Evolutionary conservation across 53 echinoderm and acorn worm genomes (phyloP), one percentile per base, ranked within the genome.

Genomic region (Luidia sarsii): DNA sequence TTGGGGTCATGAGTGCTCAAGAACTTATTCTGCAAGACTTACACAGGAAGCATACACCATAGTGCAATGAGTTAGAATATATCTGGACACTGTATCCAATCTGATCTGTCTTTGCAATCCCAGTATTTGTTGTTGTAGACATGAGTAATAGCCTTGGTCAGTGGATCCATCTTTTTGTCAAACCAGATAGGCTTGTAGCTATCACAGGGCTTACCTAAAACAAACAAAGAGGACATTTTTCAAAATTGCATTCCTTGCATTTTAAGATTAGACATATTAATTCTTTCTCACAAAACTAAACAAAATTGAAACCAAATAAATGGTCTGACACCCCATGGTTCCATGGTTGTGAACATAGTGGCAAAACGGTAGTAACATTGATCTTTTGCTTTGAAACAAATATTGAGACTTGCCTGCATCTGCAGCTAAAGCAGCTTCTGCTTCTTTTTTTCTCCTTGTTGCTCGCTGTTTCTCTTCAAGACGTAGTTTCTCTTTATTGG

Each of bases 401-500:
- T 41, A 33, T 4, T 60, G 13, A 19, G 19, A 77, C 61, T 61
- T 70, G 87, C 95, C 95, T 88, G 92, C 81, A 48, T 95, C 95
- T 57, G 93, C 84, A 25, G 86, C 83, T 15, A 65, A 52, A 22
- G 86, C 75, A 14, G 91, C 83, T 54, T 96, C 97, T 38, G 86
- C 64, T 64, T 97, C 99, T 55, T 71, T 64, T 77, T 87, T 97
- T 57, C 93, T 83, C 65, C 99, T 89, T 24, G 89, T 89, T 46
- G 91, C 71, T 69, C 99, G 65, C 70, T 97, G 99, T 56, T 97
- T 97, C 43, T 99, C 99, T 61, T 99, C 99, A 39, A 99, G 64
- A 35, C 93, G 86, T 35, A 99, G 82, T 46, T 99, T 99, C 82
- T 93, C 94, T 61, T 82, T 84, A 57, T 99, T 99, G 20, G 99